These are phyloP conservation scores for Leptarthrus brevirostris DNA, from an alignment of 2,888 invertebrate species.

Conservation along the genomic window DNA sequence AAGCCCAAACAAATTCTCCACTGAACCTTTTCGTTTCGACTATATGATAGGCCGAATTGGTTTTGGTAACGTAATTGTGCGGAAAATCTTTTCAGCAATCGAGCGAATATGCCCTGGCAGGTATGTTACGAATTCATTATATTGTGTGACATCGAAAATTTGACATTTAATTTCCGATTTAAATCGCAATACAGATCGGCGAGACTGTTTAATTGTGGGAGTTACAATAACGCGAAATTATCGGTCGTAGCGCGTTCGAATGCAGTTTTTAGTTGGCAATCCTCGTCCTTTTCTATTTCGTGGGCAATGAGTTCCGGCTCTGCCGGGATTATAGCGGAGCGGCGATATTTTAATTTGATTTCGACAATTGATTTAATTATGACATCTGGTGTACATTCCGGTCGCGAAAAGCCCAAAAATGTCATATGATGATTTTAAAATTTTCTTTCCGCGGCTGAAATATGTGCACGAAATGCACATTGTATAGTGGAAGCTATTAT, in stretches of 20 bases:
- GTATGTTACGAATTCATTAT: background rate
- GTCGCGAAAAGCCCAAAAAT: background rate
- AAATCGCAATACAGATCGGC: conserved; percentile 21
- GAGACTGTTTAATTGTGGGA: conserved; percentile 31
- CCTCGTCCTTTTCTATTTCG: background rate
- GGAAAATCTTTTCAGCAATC: conserved; percentile 39
- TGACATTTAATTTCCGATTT: conserved; percentile 45
- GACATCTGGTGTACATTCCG: conserved; percentile 25
- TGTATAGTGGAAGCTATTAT: too few relatives aligned
- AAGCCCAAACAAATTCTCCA: conserved; percentile 18
- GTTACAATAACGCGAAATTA: conserved; percentile 41
- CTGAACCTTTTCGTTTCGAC: conserved; percentile 34
- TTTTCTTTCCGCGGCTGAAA: too few relatives aligned
- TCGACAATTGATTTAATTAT: conserved; percentile 46
- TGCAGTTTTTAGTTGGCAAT: too few relatives aligned
- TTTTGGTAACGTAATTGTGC: conserved; percentile 26
- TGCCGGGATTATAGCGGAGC: background rate
- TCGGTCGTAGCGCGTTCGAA: too few relatives aligned
- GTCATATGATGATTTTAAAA: conserved; percentile 19
- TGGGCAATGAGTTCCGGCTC: background rate
- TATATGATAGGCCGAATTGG: conserved; percentile 22
- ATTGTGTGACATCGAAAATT: conserved; percentile 7
- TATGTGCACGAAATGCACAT: too few relatives aligned
- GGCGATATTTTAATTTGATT: conserved; percentile 43
- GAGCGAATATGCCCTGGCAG: conserved; percentile 1